Evolutionary conservation across 2,113 vertebrate species (phyloP).

Genomic region (Dipodomys spectabilis): DNA sequence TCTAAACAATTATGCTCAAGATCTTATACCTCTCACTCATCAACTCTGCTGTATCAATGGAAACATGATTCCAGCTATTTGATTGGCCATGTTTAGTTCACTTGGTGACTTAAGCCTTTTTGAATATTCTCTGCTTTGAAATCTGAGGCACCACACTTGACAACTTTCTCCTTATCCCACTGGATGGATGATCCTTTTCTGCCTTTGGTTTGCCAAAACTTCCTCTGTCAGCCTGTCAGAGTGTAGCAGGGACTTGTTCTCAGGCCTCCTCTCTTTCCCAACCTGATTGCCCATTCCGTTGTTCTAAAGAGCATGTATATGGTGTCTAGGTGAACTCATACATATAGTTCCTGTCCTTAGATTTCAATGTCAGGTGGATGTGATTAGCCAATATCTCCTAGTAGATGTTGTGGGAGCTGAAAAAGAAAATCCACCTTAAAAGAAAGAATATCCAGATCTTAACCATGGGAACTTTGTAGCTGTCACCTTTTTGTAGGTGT

Average conservation of each 20-base stretch:
- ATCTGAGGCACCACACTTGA: background rate
- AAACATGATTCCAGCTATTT: background rate
- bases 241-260: too few species aligned
- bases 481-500: background rate
- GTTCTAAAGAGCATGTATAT: background rate
- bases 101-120: background rate
- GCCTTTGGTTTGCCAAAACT: background rate
- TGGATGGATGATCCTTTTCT: background rate
- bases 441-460: background rate
- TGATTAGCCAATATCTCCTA: background rate
- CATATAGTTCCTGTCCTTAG: too few species aligned
- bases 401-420: background rate
- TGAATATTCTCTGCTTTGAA: background rate
- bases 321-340: background rate
- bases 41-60: background rate
- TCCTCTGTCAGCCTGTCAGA: background rate
- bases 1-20: background rate
- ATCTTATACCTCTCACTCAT: background rate
- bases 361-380: background rate
- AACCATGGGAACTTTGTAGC: background rate
- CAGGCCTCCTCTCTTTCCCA: background rate
- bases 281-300: background rate
- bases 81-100: background rate
- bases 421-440: background rate
- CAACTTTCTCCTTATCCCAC: background rate